Evolutionary conservation across 1,140 invertebrate species (phyloP).

Genomic region (Ptiloglossa arizonensis): DNA sequence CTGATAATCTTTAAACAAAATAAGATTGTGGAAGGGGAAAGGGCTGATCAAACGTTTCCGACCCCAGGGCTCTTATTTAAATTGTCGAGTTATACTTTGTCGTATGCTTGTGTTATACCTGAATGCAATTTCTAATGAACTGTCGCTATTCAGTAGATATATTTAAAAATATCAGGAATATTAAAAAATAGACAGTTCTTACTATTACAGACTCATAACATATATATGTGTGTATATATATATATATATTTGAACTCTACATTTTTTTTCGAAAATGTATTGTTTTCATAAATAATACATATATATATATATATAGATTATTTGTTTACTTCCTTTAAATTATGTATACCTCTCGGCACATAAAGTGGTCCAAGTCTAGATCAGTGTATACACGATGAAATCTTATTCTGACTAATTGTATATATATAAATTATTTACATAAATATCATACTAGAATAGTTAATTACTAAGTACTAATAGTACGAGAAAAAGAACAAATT

Average conservation of each 20-base stretch:
- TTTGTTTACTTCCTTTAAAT: not conserved
- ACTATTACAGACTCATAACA: not conserved
- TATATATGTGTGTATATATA: no score
- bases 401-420: conserved; percentile 27
- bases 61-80: no score
- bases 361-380: conserved; percentile 38
- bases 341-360: conserved; percentile 13
- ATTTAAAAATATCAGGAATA: not conserved
- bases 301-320: not conserved
- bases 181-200: not conserved
- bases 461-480: not conserved
- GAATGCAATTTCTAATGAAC: not conserved
- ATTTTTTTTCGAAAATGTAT: no score
- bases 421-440: not conserved
- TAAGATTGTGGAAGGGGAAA: no score
- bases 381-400: conserved; percentile 15
- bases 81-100: no score
- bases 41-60: no score
- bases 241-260: no score
- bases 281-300: no score
- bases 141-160: not conserved
- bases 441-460: not conserved
- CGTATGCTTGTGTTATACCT: not conserved
- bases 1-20: no score
- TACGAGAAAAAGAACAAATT: not conserved